These are phyloP conservation scores for Formicarius rufipectus DNA, from an alignment of 2,113 vertebrate species.

Conservation along the genomic window DNA sequence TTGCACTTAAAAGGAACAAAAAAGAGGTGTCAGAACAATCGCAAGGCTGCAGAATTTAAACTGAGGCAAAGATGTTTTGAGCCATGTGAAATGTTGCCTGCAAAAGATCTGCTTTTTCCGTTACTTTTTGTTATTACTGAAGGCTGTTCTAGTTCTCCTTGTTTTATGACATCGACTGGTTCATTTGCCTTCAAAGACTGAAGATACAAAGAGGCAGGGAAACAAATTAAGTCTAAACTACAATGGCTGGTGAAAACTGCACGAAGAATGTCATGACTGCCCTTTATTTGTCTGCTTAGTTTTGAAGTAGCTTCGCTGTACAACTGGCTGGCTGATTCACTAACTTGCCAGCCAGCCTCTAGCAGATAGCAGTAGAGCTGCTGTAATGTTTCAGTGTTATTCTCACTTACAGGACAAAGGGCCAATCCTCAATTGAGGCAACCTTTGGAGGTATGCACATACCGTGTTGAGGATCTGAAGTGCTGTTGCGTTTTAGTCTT, in stretches of 20 bases:
- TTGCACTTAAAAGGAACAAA: slow-evolving; percentile 53
- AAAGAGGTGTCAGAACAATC: slow-evolving; percentile 48
- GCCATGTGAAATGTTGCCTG: slow-evolving; percentile 38
- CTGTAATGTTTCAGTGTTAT: neutral
- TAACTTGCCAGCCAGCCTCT: slow-evolving; percentile 21
- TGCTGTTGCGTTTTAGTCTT: neutral
- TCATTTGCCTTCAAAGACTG: slow-evolving; percentile 65
- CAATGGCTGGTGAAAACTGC: slow-evolving; percentile 53
- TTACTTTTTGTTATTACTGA: slow-evolving; percentile 60
- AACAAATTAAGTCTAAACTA: slow-evolving; percentile 67
- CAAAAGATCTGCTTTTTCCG: slow-evolving; percentile 55
- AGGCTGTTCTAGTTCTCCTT: slow-evolving; percentile 66
- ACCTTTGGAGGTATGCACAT: neutral
- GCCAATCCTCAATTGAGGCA: neutral
- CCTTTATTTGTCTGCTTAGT: slow-evolving; percentile 11
- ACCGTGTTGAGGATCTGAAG: neutral
- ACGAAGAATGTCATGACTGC: slow-evolving; percentile 25
- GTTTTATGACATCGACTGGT: slow-evolving; percentile 61
- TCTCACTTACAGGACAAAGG: slow-evolving; percentile 2
- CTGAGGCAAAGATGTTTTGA: slow-evolving; percentile 1
- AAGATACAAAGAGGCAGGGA: slow-evolving; percentile 28
- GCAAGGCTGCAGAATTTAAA: slow-evolving; percentile 30
- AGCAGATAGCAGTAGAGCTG: neutral
- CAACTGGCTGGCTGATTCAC: neutral
- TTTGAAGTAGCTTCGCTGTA: slow-evolving; percentile 25